Evolutionary conservation across 2,888 invertebrate genomes (phyloP).

Genomic region (Aplocera efformata): DNA sequence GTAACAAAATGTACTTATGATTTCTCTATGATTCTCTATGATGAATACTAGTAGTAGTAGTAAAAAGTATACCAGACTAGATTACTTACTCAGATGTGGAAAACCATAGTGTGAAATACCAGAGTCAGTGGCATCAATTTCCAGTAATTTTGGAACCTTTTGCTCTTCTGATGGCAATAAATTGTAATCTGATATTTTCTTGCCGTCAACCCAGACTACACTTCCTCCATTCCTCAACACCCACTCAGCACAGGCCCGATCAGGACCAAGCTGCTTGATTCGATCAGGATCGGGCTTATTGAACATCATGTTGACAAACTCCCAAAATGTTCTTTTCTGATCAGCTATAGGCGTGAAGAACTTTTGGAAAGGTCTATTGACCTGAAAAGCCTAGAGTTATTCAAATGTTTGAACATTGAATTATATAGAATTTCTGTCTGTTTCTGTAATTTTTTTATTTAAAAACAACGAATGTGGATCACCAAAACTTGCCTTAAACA

Average conservation of each 20-base stretch:
- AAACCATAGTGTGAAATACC: slow-evolving; percentile 93
- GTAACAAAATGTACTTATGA: too few relatives aligned
- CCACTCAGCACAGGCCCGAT: slow-evolving; percentile 97
- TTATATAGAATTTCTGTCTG: too few relatives aligned
- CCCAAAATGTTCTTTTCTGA: slow-evolving; percentile 67
- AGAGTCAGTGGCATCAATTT: slow-evolving; percentile 90
- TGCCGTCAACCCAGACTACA: slow-evolving; percentile 85
- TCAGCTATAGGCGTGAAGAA: slow-evolving; percentile 26
- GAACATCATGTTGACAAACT: slow-evolving; percentile 82
- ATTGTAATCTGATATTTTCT: slow-evolving; percentile 86
- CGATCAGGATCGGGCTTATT: slow-evolving; percentile 85
- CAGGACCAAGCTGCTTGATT: slow-evolving; percentile 88
- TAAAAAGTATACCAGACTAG: too few relatives aligned
- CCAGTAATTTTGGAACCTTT: slow-evolving; percentile 73
- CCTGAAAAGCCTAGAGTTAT: slow-evolving; percentile 8
- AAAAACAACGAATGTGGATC: too few relatives aligned
- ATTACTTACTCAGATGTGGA: slow-evolving; percentile 83
- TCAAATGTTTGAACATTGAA: too few relatives aligned
- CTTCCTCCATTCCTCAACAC: slow-evolving; percentile 93
- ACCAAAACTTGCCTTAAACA: too few relatives aligned
- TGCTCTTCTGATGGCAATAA: slow-evolving; percentile 80
- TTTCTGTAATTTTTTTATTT: too few relatives aligned
- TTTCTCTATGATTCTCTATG: too few relatives aligned
- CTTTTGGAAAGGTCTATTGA: slow-evolving; percentile 16
- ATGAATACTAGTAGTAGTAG: too few relatives aligned